Evolutionary conservation across 2,888 invertebrate genomes (phyloP).

Genomic region (Archips crataeganus): DNA sequence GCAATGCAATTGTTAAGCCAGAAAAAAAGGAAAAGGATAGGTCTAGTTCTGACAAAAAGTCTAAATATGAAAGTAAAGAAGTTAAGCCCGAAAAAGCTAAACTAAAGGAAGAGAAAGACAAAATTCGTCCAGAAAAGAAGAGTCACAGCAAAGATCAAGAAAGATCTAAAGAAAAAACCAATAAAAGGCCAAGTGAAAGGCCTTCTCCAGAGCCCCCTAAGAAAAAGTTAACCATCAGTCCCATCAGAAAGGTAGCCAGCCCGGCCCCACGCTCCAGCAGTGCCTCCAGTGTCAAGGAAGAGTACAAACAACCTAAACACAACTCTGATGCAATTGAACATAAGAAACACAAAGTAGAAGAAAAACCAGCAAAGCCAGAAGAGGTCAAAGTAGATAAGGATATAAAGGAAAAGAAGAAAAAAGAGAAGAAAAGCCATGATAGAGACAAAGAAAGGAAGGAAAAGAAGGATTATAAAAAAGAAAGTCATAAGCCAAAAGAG

Average conservation of each 20-base stretch:
- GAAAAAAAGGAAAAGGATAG: constrained; percentile 87
- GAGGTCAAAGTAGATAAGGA: constrained; percentile 85
- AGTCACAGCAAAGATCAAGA: constrained; percentile 86
- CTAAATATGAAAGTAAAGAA: constrained; percentile 81
- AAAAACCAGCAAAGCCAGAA: constrained; percentile 76
- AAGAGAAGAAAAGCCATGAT: constrained; percentile 88
- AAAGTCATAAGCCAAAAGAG: constrained; percentile 80
- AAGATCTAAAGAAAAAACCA: constrained; percentile 83
- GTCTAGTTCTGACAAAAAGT: constrained; percentile 77
- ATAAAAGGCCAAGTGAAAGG: constrained; percentile 78
- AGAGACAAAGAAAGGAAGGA: constrained; percentile 87
- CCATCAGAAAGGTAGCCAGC: constrained; percentile 67
- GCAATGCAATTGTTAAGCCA: constrained; percentile 64
- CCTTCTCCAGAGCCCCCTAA: constrained; percentile 75
- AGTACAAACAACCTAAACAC: constrained; percentile 72
- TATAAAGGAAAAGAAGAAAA: constrained; percentile 84
- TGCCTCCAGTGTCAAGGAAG: constrained; percentile 78
- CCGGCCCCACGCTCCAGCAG: constrained; percentile 73
- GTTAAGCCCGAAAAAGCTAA: constrained; percentile 77
- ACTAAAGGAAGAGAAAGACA: constrained; percentile 80
- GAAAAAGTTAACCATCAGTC: constrained; percentile 69
- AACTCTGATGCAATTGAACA: constrained; percentile 64
- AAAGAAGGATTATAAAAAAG: constrained; percentile 86
- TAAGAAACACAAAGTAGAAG: constrained; percentile 77
- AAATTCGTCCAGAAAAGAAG: constrained; percentile 78